Evolutionary conservation across 1,140 invertebrate species (phyloP).

Genomic region (Drosophila nannoptera): DNA sequence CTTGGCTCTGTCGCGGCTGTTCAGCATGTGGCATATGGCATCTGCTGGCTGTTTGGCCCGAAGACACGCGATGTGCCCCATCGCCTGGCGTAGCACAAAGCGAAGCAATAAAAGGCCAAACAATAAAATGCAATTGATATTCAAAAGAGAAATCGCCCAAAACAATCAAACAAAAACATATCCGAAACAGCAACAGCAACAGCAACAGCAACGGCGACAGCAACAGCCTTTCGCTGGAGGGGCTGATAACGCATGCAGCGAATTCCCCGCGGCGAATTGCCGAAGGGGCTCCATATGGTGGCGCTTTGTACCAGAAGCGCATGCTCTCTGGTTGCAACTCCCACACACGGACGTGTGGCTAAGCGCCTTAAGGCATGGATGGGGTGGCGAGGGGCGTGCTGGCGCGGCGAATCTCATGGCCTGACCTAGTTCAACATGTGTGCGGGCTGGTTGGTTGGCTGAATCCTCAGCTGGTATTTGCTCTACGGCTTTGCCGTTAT

Average conservation of each 20-base stretch:
- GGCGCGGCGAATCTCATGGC: slow-evolving; percentile 43
- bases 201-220: slow-evolving; percentile 12
- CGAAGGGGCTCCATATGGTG: slow-evolving; percentile 35
- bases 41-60: slow-evolving; percentile 49
- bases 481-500: not conserved
- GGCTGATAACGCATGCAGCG: slow-evolving; percentile 30
- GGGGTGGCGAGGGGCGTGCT: not conserved
- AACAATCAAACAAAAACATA: slow-evolving; percentile 42
- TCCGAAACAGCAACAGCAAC: too few relatives aligned
- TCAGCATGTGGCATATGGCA: slow-evolving; percentile 46
- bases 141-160: slow-evolving; percentile 67
- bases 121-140: slow-evolving; percentile 72
- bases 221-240: too few relatives aligned
- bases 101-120: slow-evolving; percentile 53
- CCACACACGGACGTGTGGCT: not conserved
- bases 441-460: slow-evolving; percentile 4
- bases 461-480: slow-evolving; percentile 4
- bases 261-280: slow-evolving; percentile 52
- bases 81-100: slow-evolving; percentile 34
- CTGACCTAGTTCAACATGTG: slow-evolving; percentile 62
- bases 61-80: slow-evolving; percentile 45
- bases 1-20: slow-evolving; percentile 13
- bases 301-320: slow-evolving; percentile 36
- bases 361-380: not conserved
- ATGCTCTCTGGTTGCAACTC: slow-evolving; percentile 47